Evolutionary conservation across 2,797 vertebrate species (phyloP).

Genomic region (Monodelphis domestica): DNA sequence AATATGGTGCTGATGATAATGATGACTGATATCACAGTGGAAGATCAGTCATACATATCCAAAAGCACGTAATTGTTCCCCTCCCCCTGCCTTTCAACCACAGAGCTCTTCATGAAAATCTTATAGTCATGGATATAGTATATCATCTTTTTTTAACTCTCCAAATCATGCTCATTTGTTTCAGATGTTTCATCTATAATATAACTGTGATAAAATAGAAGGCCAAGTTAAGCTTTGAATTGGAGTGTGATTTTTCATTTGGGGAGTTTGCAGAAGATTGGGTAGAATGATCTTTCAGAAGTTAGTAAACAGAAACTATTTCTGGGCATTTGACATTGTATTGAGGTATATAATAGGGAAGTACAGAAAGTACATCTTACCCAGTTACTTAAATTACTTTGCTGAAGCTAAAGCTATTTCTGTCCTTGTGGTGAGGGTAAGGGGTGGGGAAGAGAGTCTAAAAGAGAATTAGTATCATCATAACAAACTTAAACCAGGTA

Average conservation of each 20-base stretch:
- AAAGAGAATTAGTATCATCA: not conserved
- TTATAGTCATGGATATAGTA: not conserved
- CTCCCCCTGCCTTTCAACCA: not conserved
- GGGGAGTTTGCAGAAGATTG: constrained; percentile 1
- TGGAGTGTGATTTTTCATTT: not conserved
- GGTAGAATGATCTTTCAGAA: constrained; percentile 2
- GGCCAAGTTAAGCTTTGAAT: constrained; percentile 18
- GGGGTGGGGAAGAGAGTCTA: not conserved
- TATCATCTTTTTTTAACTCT: constrained; percentile 10
- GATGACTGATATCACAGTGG: not conserved
- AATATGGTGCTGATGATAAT: not conserved
- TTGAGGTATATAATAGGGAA: constrained; percentile 3
- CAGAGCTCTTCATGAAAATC: not conserved
- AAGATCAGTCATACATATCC: no score
- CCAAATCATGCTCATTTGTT: not conserved
- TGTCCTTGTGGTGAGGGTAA: constrained; percentile 12
- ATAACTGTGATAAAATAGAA: not conserved
- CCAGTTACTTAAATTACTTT: constrained; percentile 35
- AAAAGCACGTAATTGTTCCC: not conserved
- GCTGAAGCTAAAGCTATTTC: constrained; percentile 30
- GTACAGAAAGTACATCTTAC: constrained; percentile 18
- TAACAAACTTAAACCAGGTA: not conserved
- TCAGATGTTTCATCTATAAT: not conserved
- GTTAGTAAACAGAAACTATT: constrained; percentile 1
- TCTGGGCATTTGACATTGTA: constrained; percentile 32